A percentile compares a stretch with the other conserved stretches of the same genome.
Conservation (phyloP, 2,113 vertebrate species). For the Bufo gargarizans region DNA sequence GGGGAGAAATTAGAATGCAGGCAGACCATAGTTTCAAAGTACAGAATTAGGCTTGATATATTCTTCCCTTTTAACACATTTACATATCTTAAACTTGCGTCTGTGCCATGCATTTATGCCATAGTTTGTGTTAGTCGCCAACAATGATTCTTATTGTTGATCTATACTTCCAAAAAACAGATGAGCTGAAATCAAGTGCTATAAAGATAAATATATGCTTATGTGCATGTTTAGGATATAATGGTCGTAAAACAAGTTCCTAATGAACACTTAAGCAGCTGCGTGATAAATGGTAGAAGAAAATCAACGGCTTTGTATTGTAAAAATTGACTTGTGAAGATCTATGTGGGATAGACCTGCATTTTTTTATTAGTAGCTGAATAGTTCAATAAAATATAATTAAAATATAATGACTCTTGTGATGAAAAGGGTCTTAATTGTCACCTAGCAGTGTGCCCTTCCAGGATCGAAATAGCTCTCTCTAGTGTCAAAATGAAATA, state of each 20-base stretch:
- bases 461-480: neutral
- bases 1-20: too few species aligned
- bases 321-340: neutral
- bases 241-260: neutral
- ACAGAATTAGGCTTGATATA: too few species aligned
- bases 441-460: neutral
- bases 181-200: too few species aligned
- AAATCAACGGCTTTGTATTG: constrained; percentile 3
- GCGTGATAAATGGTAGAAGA: neutral
- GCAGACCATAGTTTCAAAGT: too few species aligned
- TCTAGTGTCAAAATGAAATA: constrained; percentile 1
- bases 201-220: too few species aligned
- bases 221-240: too few species aligned
- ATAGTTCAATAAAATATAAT: neutral
- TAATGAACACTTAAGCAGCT: neutral
- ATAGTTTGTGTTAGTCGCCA: too few species aligned
- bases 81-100: too few species aligned
- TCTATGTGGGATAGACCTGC: constrained; percentile 16
- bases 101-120: too few species aligned
- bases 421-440: neutral
- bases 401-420: constrained; percentile 1
- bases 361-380: constrained; percentile 4
- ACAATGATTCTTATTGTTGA: too few species aligned
- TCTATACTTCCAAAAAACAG: too few species aligned
- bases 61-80: too few species aligned